These are phyloP conservation scores for Tipula confusa DNA, from an alignment of 2,888 invertebrate genomes.

Conservation along the genomic window DNA sequence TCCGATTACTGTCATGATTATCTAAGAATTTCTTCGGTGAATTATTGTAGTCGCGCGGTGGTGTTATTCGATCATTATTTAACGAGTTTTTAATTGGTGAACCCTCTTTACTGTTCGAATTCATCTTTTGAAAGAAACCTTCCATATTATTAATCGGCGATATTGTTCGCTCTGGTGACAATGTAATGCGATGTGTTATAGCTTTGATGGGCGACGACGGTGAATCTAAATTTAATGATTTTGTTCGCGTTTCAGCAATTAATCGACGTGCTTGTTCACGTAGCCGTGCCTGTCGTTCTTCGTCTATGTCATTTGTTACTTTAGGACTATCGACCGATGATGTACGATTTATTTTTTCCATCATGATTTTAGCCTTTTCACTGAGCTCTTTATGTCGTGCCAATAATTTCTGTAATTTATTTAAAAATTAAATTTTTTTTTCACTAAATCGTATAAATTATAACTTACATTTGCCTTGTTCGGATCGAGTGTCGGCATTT, in stretches of 20 bases:
- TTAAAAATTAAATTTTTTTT: too few relatives aligned
- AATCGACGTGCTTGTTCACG: conserved; percentile 83
- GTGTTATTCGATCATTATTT: conserved; percentile 42
- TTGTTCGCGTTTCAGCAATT: conserved; percentile 76
- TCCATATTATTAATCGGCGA: conserved; percentile 46
- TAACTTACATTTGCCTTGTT: conserved; percentile 54
- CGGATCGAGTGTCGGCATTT: conserved; percentile 47
- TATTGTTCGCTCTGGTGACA: conserved; percentile 48
- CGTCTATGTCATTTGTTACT: conserved; percentile 51
- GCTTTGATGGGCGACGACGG: conserved; percentile 47
- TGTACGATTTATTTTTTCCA: conserved; percentile 48
- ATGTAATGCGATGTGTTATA: conserved; percentile 44
- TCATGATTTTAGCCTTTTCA: conserved; percentile 50
- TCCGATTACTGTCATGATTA: background rate
- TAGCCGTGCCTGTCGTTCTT: conserved; percentile 79
- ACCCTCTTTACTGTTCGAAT: conserved; percentile 38
- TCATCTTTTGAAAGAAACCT: conserved; percentile 38
- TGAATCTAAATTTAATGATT: conserved; percentile 43
- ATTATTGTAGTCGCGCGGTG: conserved; percentile 45
- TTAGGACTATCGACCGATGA: conserved; percentile 43
- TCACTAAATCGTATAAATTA: too few relatives aligned
- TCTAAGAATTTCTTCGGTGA: conserved; percentile 33
- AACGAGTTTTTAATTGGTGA: conserved; percentile 35
- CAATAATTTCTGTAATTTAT: conserved; percentile 50
- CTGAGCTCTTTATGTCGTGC: conserved; percentile 51